These are phyloP conservation scores for Cordilura impudica DNA, from an alignment of 2,888 invertebrate genomes.

Conservation along the genomic window DNA sequence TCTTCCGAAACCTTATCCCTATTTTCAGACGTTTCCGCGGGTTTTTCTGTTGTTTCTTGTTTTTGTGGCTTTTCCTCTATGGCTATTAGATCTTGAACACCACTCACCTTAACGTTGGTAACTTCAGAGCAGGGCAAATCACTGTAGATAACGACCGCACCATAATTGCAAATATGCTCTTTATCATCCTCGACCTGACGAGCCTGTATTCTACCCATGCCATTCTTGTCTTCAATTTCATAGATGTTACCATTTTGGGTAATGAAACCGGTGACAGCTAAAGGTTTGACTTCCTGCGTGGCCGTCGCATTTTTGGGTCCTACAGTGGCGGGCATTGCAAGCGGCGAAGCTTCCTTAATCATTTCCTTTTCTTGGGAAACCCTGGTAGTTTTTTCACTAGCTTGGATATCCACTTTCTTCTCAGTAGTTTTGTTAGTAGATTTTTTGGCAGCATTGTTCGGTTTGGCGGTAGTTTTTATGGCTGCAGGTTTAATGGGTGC, in stretches of 20 bases:
- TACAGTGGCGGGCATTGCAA: conserved; percentile 24
- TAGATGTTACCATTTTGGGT: conserved; percentile 71
- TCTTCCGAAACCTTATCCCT: not conserved
- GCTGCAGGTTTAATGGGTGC: conserved; percentile 12
- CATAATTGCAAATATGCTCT: conserved; percentile 71
- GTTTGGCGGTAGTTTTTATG: not conserved
- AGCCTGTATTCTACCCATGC: conserved; percentile 69
- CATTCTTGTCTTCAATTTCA: conserved; percentile 69
- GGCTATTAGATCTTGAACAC: conserved; percentile 44
- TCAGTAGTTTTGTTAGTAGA: conserved; percentile 29
- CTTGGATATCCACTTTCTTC: conserved; percentile 6
- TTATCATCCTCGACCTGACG: conserved; percentile 65
- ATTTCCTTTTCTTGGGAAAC: not conserved
- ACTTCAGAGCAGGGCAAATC: conserved; percentile 72
- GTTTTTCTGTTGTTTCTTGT: conserved; percentile 10
- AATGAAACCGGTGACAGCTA: conserved; percentile 73
- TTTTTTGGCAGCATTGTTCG: conserved; percentile 53
- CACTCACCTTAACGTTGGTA: conserved; percentile 64
- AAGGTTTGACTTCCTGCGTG: conserved; percentile 62
- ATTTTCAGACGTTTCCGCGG: not conserved
- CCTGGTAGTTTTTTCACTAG: not conserved
- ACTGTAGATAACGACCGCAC: conserved; percentile 73
- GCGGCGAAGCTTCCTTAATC: conserved; percentile 9
- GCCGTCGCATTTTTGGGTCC: not conserved
- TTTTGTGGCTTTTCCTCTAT: not conserved